A percentile compares a stretch with the other conserved stretches of the same genome.
Evolutionary conservation across 2,113 vertebrate species (phyloP).

Genomic region (Tragelaphus buxtoni): DNA sequence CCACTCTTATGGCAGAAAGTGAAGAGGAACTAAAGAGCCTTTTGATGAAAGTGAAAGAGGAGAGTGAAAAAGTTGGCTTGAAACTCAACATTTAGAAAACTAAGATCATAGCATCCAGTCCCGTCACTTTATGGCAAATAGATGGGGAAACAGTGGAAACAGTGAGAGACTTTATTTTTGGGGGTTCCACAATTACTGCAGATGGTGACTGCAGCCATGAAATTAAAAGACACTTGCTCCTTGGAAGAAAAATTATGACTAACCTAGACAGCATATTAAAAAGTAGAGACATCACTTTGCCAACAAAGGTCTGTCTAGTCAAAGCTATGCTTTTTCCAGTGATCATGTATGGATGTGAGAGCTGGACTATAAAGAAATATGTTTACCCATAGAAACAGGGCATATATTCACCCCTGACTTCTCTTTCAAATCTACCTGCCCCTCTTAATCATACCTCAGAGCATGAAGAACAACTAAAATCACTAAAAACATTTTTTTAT

Average conservation of each 20-base stretch:
- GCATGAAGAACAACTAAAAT: background rate
- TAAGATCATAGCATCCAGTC: background rate
- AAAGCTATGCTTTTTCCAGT: background rate
- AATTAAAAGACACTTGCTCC: background rate
- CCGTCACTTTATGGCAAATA: background rate
- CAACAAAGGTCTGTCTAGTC: background rate
- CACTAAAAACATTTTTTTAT: background rate
- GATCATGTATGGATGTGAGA: background rate
- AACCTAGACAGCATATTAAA: background rate
- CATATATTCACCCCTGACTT: no score
- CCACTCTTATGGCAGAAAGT: background rate
- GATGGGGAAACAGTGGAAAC: background rate
- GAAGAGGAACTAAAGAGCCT: background rate
- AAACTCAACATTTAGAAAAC: background rate
- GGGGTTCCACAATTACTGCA: background rate
- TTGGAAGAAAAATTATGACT: background rate
- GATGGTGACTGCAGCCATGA: background rate
- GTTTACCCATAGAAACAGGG: background rate
- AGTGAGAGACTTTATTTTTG: background rate
- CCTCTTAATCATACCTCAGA: background rate
- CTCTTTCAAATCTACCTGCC: background rate
- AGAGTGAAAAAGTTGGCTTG: background rate
- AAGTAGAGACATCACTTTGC: background rate
- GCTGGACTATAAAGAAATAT: background rate
- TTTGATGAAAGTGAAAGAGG: background rate